Percentiles rank a stretch among this genome's conserved stretches.
Evolutionary conservation across 2,797 vertebrate species (phyloP).

Genomic region (Ibycter americanus): DNA sequence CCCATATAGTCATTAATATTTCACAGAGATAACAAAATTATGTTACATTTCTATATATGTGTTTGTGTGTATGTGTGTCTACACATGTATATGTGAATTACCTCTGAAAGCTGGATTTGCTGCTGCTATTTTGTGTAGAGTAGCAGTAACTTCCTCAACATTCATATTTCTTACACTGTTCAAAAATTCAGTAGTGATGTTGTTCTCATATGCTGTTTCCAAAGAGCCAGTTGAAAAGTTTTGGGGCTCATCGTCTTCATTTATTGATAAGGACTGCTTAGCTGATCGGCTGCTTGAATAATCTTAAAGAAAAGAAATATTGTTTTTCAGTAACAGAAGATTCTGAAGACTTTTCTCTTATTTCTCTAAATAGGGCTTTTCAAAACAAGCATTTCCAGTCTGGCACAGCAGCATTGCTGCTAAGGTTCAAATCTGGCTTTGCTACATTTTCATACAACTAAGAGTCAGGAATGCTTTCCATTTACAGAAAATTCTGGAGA

Average conservation of each 20-base stretch:
- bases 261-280: not conserved
- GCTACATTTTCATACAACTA: not conserved
- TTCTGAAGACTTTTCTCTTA: not conserved
- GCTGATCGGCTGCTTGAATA: not conserved
- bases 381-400: not conserved
- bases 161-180: conserved; percentile 62
- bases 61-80: not conserved
- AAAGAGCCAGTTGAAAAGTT: not conserved
- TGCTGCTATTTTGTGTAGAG: conserved; percentile 56
- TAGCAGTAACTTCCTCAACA: conserved; percentile 48
- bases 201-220: not conserved
- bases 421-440: not conserved
- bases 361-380: not conserved
- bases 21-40: not conserved
- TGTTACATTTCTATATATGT: not conserved
- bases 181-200: conserved; percentile 33
- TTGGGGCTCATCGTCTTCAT: not conserved
- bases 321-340: not conserved
- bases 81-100: not conserved
- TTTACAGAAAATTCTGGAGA: not conserved
- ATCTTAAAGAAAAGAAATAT: not conserved
- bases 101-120: conserved; percentile 70
- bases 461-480: not conserved
- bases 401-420: not conserved
- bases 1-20: not conserved